These are phyloP conservation scores for Asarcornis scutulata DNA, from an alignment of 2,113 vertebrate genomes.

Conservation along the genomic window DNA sequence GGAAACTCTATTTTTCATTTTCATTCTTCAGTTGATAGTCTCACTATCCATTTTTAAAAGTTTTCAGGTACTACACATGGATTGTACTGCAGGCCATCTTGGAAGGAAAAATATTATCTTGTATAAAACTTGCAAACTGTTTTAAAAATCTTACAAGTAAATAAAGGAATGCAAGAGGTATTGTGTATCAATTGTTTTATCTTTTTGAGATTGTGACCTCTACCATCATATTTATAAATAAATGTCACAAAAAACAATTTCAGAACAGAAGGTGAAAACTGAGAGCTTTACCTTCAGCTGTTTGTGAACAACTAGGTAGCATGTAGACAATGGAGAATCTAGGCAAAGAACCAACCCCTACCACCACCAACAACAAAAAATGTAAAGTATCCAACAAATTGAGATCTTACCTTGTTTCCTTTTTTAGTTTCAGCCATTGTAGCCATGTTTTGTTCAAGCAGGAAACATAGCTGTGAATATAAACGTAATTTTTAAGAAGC, in stretches of 20 bases:
- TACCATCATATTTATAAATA: not conserved
- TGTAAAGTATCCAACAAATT: too few relatives aligned
- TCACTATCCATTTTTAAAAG: not conserved
- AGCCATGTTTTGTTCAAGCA: too few relatives aligned
- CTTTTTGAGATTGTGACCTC: not conserved
- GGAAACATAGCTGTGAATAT: too few relatives aligned
- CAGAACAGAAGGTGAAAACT: not conserved
- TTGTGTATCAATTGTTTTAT: not conserved
- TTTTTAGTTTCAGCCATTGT: too few relatives aligned
- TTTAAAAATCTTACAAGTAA: not conserved
- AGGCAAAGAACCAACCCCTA: too few relatives aligned
- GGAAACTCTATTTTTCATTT: not conserved
- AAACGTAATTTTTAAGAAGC: too few relatives aligned
- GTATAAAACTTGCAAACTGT: not conserved
- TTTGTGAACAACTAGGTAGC: not conserved
- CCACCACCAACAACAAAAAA: too few relatives aligned
- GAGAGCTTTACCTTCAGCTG: not conserved
- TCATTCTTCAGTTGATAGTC: not conserved
- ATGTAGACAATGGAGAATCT: not conserved
- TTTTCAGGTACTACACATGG: not conserved
- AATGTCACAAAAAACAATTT: not conserved
- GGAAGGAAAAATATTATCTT: not conserved
- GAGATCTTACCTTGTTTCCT: too few relatives aligned
- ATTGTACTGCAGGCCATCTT: not conserved
- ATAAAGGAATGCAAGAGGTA: not conserved